phyloP scores from a whole-genome alignment of 2,888 invertebrate species.

The Morinoia aosen region DNA sequence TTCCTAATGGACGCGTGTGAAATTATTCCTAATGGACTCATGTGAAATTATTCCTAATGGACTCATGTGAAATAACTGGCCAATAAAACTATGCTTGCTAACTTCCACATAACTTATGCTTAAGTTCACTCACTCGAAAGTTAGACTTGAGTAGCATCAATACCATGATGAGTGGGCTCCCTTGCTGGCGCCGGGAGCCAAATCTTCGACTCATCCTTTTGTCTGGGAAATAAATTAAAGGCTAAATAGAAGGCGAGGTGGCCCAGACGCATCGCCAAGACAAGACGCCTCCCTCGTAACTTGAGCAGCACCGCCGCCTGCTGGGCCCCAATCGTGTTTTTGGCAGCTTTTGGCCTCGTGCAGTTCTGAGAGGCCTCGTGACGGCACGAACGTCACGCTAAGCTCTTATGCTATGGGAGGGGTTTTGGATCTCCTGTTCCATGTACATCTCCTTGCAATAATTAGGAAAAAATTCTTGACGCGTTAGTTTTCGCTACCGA shows the following conservation, averaged over 20 bases:
- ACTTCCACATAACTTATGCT: neutral
- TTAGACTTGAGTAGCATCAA: neutral
- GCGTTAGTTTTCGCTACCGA: neutral
- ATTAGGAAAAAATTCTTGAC: neutral
- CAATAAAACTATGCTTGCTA: too few species aligned
- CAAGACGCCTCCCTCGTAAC: neutral
- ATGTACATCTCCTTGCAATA: neutral
- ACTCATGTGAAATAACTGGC: too few species aligned
- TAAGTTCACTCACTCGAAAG: neutral
- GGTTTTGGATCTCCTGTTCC: neutral
- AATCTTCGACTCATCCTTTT: neutral
- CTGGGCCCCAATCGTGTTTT: neutral
- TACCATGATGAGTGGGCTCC: neutral
- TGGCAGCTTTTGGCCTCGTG: neutral
- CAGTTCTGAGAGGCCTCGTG: neutral
- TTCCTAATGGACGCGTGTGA: too few species aligned
- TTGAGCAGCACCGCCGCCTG: neutral
- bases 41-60: too few species aligned
- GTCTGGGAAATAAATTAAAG: neutral
- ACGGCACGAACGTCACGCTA: neutral
- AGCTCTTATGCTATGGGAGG: neutral
- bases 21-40: too few species aligned
- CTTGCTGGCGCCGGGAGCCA: neutral
- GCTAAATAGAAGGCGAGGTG: conserved; percentile 23
- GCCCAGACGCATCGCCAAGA: neutral